phyloP scores from a whole-genome alignment of 1,140 invertebrate species.

The Notospermus geniculatus region DNA sequence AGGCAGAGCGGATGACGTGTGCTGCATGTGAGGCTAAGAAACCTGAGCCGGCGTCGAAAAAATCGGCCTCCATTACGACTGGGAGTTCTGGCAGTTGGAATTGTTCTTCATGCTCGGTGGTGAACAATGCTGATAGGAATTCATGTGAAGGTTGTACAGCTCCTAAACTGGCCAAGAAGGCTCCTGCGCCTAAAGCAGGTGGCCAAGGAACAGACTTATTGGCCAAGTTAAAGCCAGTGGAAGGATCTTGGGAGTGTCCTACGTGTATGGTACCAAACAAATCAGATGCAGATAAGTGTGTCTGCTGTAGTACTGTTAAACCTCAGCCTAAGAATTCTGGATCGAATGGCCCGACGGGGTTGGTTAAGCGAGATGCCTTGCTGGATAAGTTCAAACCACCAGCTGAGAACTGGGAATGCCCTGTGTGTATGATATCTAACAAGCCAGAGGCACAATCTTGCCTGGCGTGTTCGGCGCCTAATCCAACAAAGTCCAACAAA shows the following conservation, averaged over 20 bases:
- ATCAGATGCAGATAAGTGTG: slow-evolving; percentile 60
- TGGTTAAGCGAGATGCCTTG: slow-evolving; percentile 50
- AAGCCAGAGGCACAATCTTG: slow-evolving; percentile 62
- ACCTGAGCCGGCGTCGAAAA: slow-evolving; percentile 37
- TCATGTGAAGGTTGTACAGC: neutral
- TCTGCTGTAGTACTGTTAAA: slow-evolving; percentile 65
- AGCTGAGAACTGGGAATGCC: slow-evolving; percentile 65
- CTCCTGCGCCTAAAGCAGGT: slow-evolving; percentile 59
- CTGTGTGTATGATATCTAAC: slow-evolving; percentile 67
- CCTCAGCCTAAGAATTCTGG: slow-evolving; percentile 42
- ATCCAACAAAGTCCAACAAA: slow-evolving; percentile 51
- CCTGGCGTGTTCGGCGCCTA: slow-evolving; percentile 65
- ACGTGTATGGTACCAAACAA: slow-evolving; percentile 68
- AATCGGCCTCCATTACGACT: neutral
- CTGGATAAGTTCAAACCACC: slow-evolving; percentile 61
- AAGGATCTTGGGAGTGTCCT: slow-evolving; percentile 66
- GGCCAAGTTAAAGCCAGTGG: slow-evolving; percentile 60
- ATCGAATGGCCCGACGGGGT: too few relatives aligned
- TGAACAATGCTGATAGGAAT: neutral
- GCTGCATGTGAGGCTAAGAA: slow-evolving; percentile 64
- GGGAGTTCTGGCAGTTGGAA: neutral
- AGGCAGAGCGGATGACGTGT: slow-evolving; percentile 62
- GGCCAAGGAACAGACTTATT: too few relatives aligned
- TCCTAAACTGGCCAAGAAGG: slow-evolving; percentile 8
- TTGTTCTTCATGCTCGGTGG: neutral